Conservation (phyloP, 2,797 vertebrate species). For the Protonibea diacanthus region DNA sequence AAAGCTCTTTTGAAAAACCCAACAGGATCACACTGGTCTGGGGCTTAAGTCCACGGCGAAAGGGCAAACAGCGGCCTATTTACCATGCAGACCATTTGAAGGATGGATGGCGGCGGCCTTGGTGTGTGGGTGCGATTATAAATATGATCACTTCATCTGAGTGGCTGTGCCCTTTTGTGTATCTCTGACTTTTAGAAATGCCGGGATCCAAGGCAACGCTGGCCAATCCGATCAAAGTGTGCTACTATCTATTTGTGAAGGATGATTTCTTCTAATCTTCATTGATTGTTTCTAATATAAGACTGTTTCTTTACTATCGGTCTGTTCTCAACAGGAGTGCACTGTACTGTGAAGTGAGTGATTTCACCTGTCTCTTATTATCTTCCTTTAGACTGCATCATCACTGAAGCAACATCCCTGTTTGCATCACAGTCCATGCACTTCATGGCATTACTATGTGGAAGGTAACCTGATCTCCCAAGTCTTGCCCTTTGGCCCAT, state of each 20-base stretch:
- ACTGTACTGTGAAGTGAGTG: constrained; percentile 20
- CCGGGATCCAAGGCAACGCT: constrained; percentile 8
- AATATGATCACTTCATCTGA: constrained; percentile 16
- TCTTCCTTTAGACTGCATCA: constrained; percentile 42
- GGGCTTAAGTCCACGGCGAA: constrained; percentile 44
- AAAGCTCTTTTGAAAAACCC: constrained; percentile 44
- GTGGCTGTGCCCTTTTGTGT: constrained; percentile 39
- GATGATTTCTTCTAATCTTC: constrained; percentile 14
- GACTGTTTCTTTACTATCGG: constrained; percentile 2
- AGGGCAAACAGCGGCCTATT: constrained; percentile 52
- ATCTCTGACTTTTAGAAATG: constrained; percentile 32
- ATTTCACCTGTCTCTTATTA: constrained; percentile 31
- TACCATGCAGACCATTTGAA: constrained; percentile 48
- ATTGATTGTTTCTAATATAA: constrained; percentile 52
- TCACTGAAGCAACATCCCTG: constrained; percentile 19
- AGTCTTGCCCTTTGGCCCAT: constrained; percentile 7
- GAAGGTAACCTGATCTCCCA: constrained; percentile 52
- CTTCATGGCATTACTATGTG: constrained; percentile 50
- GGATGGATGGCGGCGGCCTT: constrained; percentile 12
- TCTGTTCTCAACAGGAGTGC: constrained; percentile 7
- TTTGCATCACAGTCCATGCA: constrained; percentile 3
- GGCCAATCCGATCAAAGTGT: constrained; percentile 44
- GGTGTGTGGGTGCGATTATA: constrained; percentile 27
- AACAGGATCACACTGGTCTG: constrained; percentile 43
- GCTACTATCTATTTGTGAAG: constrained; percentile 18